A percentile compares a stretch with the other conserved stretches of the same genome.
Conservation (phyloP, 2,113 vertebrate species). For the Hyla sarda region DNA sequence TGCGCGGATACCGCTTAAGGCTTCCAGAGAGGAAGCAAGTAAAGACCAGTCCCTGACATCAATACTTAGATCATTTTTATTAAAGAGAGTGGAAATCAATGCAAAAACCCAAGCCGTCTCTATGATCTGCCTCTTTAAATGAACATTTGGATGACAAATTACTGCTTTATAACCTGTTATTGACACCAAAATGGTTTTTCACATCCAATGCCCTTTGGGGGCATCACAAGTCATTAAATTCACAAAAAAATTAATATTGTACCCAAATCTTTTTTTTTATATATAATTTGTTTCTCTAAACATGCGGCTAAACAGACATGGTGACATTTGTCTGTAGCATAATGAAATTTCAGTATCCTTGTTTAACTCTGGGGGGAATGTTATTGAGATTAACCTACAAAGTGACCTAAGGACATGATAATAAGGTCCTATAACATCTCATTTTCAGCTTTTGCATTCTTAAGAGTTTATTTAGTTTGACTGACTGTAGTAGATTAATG, state of each 20-base stretch:
- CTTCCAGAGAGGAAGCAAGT: too few relatives aligned
- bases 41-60: too few relatives aligned
- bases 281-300: conserved; percentile 67
- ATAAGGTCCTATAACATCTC: conserved; percentile 70
- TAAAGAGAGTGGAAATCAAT: neutral
- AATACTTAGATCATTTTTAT: neutral
- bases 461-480: conserved; percentile 78
- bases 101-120: neutral
- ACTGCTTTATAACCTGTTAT: neutral
- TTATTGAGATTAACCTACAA: conserved; percentile 66
- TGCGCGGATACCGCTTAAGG: too few relatives aligned
- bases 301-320: conserved; percentile 58
- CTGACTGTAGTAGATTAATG: conserved; percentile 70
- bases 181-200: neutral
- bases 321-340: conserved; percentile 66
- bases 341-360: conserved; percentile 69
- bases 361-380: conserved; percentile 70
- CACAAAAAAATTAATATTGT: neutral
- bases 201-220: neutral
- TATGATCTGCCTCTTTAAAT: neutral
- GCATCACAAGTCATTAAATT: neutral
- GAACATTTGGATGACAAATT: neutral
- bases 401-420: conserved; percentile 72
- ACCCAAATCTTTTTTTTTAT: conserved; percentile 39
- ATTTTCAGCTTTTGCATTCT: conserved; percentile 70